Percentiles rank a stretch among this genome's conserved stretches.
phyloP scores from a whole-genome alignment of 2,888 invertebrate genomes.

The Noctua janthina region DNA sequence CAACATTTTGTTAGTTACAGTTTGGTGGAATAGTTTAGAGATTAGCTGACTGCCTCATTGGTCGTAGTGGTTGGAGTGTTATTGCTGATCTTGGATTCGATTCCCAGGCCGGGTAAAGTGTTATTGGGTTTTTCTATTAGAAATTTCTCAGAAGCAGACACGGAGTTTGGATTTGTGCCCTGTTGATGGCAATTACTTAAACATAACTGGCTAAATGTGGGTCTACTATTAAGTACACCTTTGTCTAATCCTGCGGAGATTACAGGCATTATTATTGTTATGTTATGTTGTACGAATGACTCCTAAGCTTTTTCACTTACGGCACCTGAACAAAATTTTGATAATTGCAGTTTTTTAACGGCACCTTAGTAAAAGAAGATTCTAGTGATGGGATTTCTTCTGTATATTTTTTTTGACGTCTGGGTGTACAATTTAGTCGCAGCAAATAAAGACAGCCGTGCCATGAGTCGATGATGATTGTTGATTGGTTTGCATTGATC shows the following conservation, averaged over 20 bases:
- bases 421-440: not conserved
- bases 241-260: not conserved
- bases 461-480: not conserved
- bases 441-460: not conserved
- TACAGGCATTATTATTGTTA: not conserved
- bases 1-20: not conserved
- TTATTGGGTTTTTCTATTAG: not conserved
- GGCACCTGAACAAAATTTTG: not conserved
- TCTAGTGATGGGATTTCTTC: not conserved
- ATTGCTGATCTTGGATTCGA: not conserved
- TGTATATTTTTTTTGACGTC: not conserved
- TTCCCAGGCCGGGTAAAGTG: not conserved
- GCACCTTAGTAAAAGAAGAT: not conserved
- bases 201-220: not conserved
- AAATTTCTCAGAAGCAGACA: not conserved
- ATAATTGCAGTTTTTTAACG: not conserved
- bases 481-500: conserved; percentile 16
- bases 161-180: too few relatives aligned
- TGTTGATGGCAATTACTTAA: not conserved
- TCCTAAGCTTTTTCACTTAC: not conserved
- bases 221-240: not conserved
- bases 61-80: not conserved
- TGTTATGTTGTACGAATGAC: not conserved
- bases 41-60: not conserved
- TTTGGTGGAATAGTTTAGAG: not conserved